Conservation (phyloP, 2,888 invertebrate species). For the Pardosa pseudoannulata region DNA sequence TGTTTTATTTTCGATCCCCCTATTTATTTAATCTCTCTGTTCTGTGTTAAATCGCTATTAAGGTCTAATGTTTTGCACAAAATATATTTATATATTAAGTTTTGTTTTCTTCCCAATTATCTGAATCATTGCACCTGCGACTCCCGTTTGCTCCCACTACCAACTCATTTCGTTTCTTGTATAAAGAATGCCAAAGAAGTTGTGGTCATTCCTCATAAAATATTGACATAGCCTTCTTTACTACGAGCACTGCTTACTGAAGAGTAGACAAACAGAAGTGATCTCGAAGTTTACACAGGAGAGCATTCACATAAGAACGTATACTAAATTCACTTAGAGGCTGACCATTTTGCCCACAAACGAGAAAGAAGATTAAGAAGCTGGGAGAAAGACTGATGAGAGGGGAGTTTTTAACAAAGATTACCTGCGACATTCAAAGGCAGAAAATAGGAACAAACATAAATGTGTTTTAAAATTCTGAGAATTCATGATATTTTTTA, state of each 20-base stretch:
- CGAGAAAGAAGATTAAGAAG: too few species aligned
- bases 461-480: too few species aligned
- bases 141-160: background rate
- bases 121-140: background rate
- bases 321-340: background rate
- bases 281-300: slow-evolving; percentile 32
- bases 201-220: slow-evolving; percentile 57
- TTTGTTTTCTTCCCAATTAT: background rate
- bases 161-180: background rate
- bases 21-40: too few species aligned
- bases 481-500: too few species aligned
- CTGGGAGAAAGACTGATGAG: too few species aligned
- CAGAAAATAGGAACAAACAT: too few species aligned
- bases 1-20: too few species aligned
- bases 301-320: background rate
- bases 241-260: slow-evolving; percentile 16
- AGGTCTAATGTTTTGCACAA: too few species aligned
- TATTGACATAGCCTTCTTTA: slow-evolving; percentile 55
- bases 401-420: too few species aligned
- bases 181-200: slow-evolving; percentile 43
- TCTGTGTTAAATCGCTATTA: too few species aligned
- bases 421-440: too few species aligned
- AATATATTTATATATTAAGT: too few species aligned
- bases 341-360: background rate
- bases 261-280: slow-evolving; percentile 36